Evolutionary conservation across 2,113 vertebrate species (phyloP).

Genomic region (Oreochromis tanganicae): DNA sequence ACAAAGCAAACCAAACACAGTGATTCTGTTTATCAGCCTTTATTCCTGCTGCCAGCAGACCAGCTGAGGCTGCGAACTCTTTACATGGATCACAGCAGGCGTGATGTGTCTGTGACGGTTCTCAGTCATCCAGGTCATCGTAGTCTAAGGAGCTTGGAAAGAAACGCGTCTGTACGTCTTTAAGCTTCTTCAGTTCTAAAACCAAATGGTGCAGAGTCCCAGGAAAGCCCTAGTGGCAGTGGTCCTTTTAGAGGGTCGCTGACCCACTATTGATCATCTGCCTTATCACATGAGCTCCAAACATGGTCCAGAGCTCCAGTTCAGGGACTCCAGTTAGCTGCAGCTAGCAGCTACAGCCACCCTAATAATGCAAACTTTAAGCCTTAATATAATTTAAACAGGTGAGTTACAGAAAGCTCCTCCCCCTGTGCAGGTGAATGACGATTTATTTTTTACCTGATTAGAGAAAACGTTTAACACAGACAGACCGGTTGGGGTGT

Average conservation of each 20-base stretch:
- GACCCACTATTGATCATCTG: background rate
- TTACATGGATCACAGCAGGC: background rate
- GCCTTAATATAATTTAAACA: background rate
- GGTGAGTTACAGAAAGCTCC: background rate
- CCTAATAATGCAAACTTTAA: background rate
- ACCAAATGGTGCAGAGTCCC: background rate
- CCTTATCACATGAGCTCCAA: background rate
- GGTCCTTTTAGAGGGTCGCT: background rate
- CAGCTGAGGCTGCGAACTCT: background rate
- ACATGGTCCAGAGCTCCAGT: background rate
- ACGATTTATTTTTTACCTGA: background rate
- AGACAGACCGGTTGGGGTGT: background rate
- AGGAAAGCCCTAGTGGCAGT: background rate
- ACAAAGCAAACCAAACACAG: background rate
- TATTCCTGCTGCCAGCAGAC: background rate
- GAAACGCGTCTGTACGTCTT: background rate
- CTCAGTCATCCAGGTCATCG: background rate
- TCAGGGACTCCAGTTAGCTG: background rate
- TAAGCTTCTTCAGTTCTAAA: background rate
- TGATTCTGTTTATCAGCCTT: background rate
- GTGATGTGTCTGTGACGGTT: background rate
- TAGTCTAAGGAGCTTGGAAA: background rate
- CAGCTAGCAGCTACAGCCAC: background rate
- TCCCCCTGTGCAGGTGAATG: background rate
- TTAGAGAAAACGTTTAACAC: background rate